Evolutionary conservation across 2,113 vertebrate species (phyloP).

Genomic region (Epinephelus fuscoguttatus): DNA sequence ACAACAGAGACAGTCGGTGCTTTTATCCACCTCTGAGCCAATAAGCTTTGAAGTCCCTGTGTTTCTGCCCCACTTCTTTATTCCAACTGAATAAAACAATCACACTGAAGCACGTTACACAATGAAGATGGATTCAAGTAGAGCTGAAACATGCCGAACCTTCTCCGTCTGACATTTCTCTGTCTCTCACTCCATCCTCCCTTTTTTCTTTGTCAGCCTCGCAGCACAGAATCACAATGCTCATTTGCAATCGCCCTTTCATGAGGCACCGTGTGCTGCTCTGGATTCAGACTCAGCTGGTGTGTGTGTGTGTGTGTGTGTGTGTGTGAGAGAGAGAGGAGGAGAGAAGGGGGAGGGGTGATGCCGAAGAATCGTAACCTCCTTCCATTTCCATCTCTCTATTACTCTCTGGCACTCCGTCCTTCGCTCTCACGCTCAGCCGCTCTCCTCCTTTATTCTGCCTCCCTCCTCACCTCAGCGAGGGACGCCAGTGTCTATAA

Average conservation of each 20-base stretch:
- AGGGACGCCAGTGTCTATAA: slow-evolving; percentile 18
- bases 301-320: slow-evolving; percentile 14
- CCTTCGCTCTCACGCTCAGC: slow-evolving; percentile 42
- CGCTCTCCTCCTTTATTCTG: slow-evolving; percentile 39
- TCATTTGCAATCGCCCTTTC: slow-evolving; percentile 76
- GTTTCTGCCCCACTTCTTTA: slow-evolving; percentile 32
- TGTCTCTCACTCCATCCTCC: slow-evolving; percentile 44
- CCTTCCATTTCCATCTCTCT: slow-evolving; percentile 41
- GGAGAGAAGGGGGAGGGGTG: slow-evolving; percentile 59
- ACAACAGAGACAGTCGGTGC: background rate
- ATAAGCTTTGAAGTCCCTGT: slow-evolving; percentile 39
- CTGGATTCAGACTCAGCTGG: slow-evolving; percentile 47
- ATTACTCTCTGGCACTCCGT: slow-evolving; percentile 31
- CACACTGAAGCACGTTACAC: slow-evolving; percentile 27
- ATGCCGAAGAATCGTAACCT: slow-evolving; percentile 38
- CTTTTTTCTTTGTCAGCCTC: slow-evolving; percentile 66
- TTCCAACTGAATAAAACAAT: slow-evolving; percentile 50
- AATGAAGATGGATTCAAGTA: slow-evolving; percentile 34
- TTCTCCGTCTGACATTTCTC: slow-evolving; percentile 8
- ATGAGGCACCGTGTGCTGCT: slow-evolving; percentile 54
- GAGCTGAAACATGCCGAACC: slow-evolving; percentile 38
- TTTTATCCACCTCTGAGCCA: slow-evolving; percentile 42
- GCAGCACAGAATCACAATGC: slow-evolving; percentile 70
- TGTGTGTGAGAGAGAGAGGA: background rate
- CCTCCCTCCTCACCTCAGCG: slow-evolving; percentile 45